These are phyloP conservation scores for Teinopalpus imperialis DNA, from an alignment of 2,888 invertebrate species.

Conservation along the genomic window DNA sequence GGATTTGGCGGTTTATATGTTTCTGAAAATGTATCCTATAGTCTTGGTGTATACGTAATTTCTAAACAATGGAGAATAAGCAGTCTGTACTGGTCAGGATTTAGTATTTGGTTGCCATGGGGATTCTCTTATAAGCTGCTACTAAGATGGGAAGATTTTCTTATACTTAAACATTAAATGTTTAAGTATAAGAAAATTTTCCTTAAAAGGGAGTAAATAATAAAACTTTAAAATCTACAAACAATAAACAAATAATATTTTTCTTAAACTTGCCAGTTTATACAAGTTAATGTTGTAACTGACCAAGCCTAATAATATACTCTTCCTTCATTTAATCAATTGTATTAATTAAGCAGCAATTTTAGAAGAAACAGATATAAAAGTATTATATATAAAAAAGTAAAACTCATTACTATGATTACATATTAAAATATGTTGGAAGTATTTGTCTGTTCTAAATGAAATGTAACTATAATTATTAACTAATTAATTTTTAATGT, in stretches of 20 bases:
- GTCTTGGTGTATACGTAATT: conserved; percentile 86
- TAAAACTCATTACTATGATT: too few species aligned
- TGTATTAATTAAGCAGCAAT: too few species aligned
- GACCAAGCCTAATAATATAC: too few species aligned
- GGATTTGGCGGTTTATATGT: conserved; percentile 68
- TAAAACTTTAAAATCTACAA: neutral
- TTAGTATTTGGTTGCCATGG: conserved; percentile 86
- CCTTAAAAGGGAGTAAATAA: conserved; percentile 20
- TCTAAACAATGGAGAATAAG: conserved; percentile 84
- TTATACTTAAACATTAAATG: conserved; percentile 32
- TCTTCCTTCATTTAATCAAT: too few species aligned
- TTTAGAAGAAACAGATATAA: too few species aligned
- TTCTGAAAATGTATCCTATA: conserved; percentile 88
- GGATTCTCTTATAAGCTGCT: conserved; percentile 80
- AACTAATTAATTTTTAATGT: too few species aligned
- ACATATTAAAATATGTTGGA: too few species aligned
- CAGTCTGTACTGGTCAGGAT: conserved; percentile 86
- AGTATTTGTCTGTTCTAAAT: too few species aligned
- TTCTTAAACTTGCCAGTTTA: neutral
- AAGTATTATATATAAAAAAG: too few species aligned
- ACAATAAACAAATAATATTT: neutral
- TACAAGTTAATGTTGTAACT: neutral
- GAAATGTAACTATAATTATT: too few species aligned
- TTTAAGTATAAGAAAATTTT: conserved; percentile 27
- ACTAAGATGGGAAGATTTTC: conserved; percentile 38